Conservation (phyloP, 2,113 vertebrate species). For the Alosa alosa region DNA sequence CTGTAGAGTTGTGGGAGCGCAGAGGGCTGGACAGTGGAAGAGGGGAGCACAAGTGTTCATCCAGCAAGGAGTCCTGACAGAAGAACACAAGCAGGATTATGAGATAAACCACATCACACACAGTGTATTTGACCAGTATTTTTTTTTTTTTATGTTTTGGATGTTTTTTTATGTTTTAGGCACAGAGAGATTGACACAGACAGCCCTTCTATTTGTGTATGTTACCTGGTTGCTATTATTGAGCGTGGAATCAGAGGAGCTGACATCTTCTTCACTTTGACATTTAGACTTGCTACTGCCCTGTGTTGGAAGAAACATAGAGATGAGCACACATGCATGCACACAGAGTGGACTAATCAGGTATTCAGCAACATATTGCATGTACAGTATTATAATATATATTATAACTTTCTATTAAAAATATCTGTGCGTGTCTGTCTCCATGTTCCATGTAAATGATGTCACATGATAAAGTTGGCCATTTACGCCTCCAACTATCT, state of each 20-base stretch:
- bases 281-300: conserved; percentile 78
- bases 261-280: conserved; percentile 69
- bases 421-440: too few species aligned
- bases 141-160: not conserved
- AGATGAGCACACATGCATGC: conserved; percentile 20
- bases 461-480: too few species aligned
- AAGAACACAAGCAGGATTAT: not conserved
- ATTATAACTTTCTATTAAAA: too few species aligned
- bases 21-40: conserved; percentile 62
- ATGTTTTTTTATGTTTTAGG: not conserved
- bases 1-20: conserved; percentile 76
- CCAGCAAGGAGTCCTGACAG: conserved; percentile 45
- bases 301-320: conserved; percentile 60
- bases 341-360: not conserved
- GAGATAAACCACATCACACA: not conserved
- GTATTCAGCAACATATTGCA: too few species aligned
- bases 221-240: conserved; percentile 72
- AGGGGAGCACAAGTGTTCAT: conserved; percentile 53
- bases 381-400: too few species aligned
- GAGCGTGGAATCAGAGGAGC: conserved; percentile 65
- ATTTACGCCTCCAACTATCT: too few species aligned
- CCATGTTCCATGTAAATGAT: too few species aligned
- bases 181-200: not conserved
- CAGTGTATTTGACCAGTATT: not conserved
- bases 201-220: not conserved